Conservation (phyloP, 2,113 vertebrate species). For the Pipa parva region DNA sequence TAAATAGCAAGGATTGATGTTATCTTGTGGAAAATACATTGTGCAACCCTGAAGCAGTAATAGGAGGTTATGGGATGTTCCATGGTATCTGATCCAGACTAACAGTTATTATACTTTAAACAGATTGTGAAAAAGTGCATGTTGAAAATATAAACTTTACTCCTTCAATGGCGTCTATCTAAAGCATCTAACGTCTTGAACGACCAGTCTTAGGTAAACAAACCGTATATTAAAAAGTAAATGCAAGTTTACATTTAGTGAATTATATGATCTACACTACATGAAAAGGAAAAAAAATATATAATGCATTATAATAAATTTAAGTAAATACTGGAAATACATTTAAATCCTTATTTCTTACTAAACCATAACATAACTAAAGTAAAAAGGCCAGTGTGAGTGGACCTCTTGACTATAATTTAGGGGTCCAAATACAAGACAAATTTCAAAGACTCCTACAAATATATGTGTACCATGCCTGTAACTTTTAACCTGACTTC, state of each 20-base stretch:
- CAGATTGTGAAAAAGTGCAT: conserved; percentile 4
- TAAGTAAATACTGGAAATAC: too few species aligned
- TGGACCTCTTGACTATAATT: conserved; percentile 50
- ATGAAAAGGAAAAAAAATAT: too few species aligned
- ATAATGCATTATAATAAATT: too few species aligned
- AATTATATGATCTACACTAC: too few species aligned
- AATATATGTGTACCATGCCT: conserved; percentile 50
- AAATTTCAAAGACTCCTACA: conserved; percentile 50
- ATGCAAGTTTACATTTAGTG: too few species aligned
- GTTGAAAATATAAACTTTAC: neutral
- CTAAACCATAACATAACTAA: too few species aligned
- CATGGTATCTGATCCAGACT: conserved; percentile 19
- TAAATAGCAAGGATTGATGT: conserved; percentile 11
- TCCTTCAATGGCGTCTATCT: neutral
- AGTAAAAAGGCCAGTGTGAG: too few species aligned
- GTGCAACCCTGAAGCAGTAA: neutral
- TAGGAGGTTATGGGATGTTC: neutral
- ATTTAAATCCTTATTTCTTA: too few species aligned
- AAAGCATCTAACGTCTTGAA: too few species aligned
- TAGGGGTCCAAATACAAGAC: conserved; percentile 45
- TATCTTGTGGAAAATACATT: conserved; percentile 16
- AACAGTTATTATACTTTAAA: conserved; percentile 23
- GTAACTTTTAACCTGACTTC: conserved; percentile 27
- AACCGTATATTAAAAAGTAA: too few species aligned
- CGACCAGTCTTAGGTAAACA: too few species aligned